Conservation (phyloP, 1,140 invertebrate species). For the Heliothis subflexa region DNA sequence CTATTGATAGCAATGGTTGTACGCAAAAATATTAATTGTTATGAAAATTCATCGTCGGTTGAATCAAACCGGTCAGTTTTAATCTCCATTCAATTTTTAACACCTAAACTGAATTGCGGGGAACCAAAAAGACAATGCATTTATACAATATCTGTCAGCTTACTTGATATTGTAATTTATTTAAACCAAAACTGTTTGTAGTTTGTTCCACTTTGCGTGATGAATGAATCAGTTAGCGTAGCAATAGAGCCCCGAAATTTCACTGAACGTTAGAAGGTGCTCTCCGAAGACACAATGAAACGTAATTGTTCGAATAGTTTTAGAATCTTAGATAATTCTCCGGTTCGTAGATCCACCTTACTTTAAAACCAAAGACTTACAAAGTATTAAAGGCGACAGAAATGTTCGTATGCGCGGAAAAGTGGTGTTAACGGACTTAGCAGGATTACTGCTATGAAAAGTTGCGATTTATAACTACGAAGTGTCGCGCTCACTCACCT, state of each 20-base stretch:
- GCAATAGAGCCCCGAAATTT: neutral
- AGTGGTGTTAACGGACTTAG: conserved; percentile 1
- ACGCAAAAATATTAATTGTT: no score
- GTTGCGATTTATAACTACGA: neutral
- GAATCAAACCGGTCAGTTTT: no score
- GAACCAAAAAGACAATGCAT: no score
- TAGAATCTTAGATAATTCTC: neutral
- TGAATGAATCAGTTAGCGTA: no score
- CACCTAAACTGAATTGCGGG: no score
- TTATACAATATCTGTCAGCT: no score
- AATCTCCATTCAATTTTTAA: no score
- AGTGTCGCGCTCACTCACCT: neutral
- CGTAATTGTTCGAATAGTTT: neutral
- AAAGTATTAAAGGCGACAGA: conserved; percentile 20
- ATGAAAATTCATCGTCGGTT: no score
- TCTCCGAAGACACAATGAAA: neutral
- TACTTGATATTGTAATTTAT: no score
- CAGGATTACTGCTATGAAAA: conserved; percentile 20
- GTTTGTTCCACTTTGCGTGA: no score
- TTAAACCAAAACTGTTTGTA: no score
- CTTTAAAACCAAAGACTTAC: conserved; percentile 15
- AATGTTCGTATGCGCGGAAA: conserved; percentile 24
- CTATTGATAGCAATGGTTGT: no score
- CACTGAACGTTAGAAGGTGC: neutral
- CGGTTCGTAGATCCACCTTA: neutral